Evolutionary conservation across 1,140 invertebrate genomes (phyloP).

Genomic region (Meloidogyne chitwoodi): DNA sequence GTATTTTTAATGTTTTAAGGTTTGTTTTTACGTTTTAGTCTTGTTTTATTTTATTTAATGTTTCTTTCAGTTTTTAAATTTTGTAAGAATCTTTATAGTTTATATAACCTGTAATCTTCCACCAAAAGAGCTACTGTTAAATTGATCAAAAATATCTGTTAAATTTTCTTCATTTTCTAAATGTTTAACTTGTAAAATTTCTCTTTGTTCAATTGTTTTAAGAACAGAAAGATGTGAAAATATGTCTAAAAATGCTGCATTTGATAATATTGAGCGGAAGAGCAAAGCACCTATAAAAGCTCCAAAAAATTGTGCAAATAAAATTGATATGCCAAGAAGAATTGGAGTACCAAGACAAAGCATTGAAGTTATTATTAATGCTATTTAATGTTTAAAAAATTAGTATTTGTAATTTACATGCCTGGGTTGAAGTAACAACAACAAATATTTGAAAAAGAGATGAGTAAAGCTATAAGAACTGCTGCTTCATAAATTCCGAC

Average conservation of each 20-base stretch:
- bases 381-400: not conserved
- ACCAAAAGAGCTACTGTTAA: not conserved
- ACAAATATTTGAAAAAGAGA: not conserved
- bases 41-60: no score
- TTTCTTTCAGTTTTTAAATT: no score
- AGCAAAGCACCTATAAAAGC: constrained; percentile 31
- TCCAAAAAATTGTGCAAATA: constrained; percentile 34
- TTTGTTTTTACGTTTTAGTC: no score
- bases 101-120: not conserved
- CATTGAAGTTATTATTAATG: constrained; percentile 20
- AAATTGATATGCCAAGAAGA: constrained; percentile 20
- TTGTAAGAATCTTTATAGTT: no score
- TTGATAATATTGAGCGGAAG: constrained; percentile 7
- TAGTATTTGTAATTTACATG: not conserved
- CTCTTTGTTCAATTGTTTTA: not conserved
- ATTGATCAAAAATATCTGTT: not conserved
- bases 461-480: not conserved
- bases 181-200: not conserved
- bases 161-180: not conserved
- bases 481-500: constrained; percentile 1
- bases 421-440: constrained; percentile 21
- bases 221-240: constrained; percentile 5
- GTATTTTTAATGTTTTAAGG: no score
- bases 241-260: constrained; percentile 14
- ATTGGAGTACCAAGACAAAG: constrained; percentile 14